Percentiles rank a stretch among this genome's conserved stretches.
These are phyloP conservation scores for Motacilla alba DNA, from an alignment of 2,113 vertebrate genomes.

Conservation along the genomic window DNA sequence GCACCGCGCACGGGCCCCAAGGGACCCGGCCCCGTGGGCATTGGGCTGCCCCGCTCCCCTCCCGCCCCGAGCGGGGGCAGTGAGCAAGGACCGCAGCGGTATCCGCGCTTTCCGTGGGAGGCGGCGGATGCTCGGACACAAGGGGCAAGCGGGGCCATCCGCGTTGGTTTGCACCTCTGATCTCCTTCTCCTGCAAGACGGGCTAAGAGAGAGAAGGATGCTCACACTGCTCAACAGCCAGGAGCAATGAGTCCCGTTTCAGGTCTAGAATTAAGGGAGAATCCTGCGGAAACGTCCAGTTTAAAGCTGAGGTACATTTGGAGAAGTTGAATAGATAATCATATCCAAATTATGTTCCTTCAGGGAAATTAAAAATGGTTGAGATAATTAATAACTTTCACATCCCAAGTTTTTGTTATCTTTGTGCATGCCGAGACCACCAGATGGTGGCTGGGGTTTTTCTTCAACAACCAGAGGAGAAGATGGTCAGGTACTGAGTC, in stretches of 20 bases:
- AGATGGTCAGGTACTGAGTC: background rate
- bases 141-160: accelerated
- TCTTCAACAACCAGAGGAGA: background rate
- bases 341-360: background rate
- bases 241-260: background rate
- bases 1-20: accelerated
- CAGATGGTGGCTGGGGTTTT: accelerated
- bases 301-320: background rate
- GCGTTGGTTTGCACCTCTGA: background rate
- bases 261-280: background rate
- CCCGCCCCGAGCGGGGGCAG: accelerated
- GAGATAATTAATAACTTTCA: background rate
- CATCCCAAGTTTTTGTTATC: background rate
- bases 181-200: background rate
- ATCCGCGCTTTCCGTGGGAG: background rate
- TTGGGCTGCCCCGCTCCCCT: background rate
- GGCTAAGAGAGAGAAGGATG: background rate
- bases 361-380: background rate
- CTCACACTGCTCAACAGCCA: background rate
- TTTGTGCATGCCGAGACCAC: background rate
- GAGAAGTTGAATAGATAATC: background rate
- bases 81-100: accelerated
- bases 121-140: accelerated
- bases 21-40: accelerated
- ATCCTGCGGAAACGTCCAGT: background rate